Base-by-base conservation (phyloP, 2,113 vertebrate species). In the Morphnarchus princeps region DNA sequence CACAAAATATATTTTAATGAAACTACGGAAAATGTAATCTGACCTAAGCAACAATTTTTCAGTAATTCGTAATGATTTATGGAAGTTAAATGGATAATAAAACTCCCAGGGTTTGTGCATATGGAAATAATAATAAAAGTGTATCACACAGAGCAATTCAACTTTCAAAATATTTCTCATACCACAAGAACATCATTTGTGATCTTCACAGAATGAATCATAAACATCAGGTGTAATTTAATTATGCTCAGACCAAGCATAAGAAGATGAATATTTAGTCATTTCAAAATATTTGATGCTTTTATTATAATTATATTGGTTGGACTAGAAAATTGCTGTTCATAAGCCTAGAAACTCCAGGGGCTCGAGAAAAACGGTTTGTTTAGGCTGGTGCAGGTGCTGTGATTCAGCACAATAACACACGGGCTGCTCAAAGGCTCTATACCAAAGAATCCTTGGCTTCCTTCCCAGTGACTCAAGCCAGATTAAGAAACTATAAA, bases 41-140 rank as follows among this genome's bases (percentile, higher is more conserved):
- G 76, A 90, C 58, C 70, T 55, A 80, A 84, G 42, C 18, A 92
- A 89, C 14, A 80, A 26, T 34, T 93, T 94, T 95, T 93, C 69
- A 40, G 61, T 85, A 87, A 76, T 82, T 94, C 4, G 0, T 67
- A 88, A 87, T 67, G 58, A 92, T 83, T 94, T 95, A 87, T 94
- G 70, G 70, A 74, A 85, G 32, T 65, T 84, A 92, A 92, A 61
- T 49, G 81, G 29, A 92, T 93, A 93, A 86, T 63, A 94, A 94
- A 96, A 65, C 28, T 89, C 70, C 16, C 67, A 90, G 45, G 11
- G 34, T 77, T 89, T 94, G 17, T 73, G 69, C 76, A 95, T 71
- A 87, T 96, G 93, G 90, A 84, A 97, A 86, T 86, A 95, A 97
- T 94, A 95, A 92, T 54, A 67, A 40, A 79, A 91, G 38, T 9